Percentiles rank a stretch among this genome's conserved stretches.
Evolutionary conservation across 2,888 invertebrate species (phyloP).

Genomic region (Diploptera punctata): DNA sequence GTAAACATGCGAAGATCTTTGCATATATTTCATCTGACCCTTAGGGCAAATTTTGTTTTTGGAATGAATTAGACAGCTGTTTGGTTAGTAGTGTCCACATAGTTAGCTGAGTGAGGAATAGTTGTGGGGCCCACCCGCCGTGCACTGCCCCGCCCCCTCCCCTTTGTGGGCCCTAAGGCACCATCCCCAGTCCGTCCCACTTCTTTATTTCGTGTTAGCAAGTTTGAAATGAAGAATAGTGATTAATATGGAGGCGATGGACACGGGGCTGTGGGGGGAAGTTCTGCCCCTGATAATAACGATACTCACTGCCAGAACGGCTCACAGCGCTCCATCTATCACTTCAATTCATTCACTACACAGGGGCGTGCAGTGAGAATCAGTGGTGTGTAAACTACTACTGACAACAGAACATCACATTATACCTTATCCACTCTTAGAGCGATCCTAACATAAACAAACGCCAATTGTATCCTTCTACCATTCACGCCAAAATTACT

Average conservation of each 20-base stretch:
- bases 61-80: constrained; percentile 37
- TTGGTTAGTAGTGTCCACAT: constrained; percentile 34
- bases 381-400: neutral
- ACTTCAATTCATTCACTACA: neutral
- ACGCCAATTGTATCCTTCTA: too few species aligned
- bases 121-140: constrained; percentile 40
- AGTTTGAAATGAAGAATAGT: constrained; percentile 42
- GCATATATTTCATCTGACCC: too few species aligned
- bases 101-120: constrained; percentile 21
- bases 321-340: constrained; percentile 34
- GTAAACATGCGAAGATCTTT: too few species aligned
- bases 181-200: constrained; percentile 18
- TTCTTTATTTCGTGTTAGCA: constrained; percentile 31
- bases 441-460: too few species aligned
- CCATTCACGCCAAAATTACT: too few species aligned
- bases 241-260: constrained; percentile 35
- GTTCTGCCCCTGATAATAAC: constrained; percentile 35
- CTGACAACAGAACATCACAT: too few species aligned
- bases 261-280: neutral
- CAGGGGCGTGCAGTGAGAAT: constrained; percentile 8
- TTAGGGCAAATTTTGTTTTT: neutral
- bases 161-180: constrained; percentile 13
- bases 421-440: too few species aligned
- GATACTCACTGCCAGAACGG: constrained; percentile 40
- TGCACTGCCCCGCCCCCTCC: constrained; percentile 36